phyloP scores from a whole-genome alignment of 2,113 vertebrate genomes.

The Pluvianellus socialis region DNA sequence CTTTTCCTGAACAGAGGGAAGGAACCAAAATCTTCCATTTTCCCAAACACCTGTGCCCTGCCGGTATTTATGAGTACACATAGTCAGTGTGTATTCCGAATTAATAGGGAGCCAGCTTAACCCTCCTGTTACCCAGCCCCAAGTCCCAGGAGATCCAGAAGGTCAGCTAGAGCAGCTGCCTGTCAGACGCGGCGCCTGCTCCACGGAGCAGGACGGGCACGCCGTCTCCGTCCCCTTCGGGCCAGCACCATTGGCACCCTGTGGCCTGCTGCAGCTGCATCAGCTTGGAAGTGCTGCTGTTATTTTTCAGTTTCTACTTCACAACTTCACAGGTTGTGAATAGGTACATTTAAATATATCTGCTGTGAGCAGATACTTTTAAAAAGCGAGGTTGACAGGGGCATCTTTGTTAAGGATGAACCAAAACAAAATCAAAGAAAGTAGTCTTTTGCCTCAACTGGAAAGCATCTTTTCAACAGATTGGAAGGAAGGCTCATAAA shows the following conservation, averaged over 20 bases:
- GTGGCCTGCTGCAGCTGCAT: not conserved
- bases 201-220: not conserved
- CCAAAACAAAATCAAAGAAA: not conserved
- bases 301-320: not conserved
- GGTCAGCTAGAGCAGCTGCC: not conserved
- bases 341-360: not conserved
- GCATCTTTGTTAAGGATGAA: not conserved
- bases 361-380: not conserved
- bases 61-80: not conserved
- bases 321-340: not conserved
- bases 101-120: not conserved
- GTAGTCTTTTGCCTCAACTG: not conserved
- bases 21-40: not conserved
- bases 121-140: not conserved
- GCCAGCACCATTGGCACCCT: not conserved
- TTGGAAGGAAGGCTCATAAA: not conserved
- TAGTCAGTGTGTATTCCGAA: not conserved
- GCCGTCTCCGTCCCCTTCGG: not conserved
- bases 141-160: no score
- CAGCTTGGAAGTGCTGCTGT: not conserved
- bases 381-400: not conserved
- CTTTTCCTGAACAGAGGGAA: not conserved
- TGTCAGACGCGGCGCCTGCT: not conserved
- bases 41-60: not conserved
- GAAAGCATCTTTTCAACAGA: not conserved